A percentile compares a stretch with the other conserved stretches of the same genome.
These are phyloP conservation scores for Magallana ariakensis DNA, from an alignment of 1,140 invertebrate genomes.

Conservation along the genomic window DNA sequence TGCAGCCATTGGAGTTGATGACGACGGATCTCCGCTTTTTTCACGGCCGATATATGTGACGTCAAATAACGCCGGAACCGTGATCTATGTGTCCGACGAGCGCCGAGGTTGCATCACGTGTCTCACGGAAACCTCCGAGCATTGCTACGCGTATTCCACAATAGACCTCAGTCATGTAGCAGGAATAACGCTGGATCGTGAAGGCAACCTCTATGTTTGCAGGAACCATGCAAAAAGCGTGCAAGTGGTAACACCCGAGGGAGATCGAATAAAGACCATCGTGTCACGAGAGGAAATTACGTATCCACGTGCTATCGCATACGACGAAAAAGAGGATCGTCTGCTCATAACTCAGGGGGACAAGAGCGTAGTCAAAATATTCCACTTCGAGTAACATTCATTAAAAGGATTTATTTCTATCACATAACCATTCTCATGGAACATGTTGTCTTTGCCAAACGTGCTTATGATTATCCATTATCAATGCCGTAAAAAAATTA, in stretches of 20 bases:
- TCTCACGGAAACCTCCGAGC: constrained; percentile 47
- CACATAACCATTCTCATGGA: too few species aligned
- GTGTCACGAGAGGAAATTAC: constrained; percentile 51
- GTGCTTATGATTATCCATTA: too few species aligned
- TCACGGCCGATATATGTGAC: constrained; percentile 54
- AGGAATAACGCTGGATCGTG: constrained; percentile 46
- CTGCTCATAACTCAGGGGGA: constrained; percentile 57
- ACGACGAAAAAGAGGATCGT: constrained; percentile 51
- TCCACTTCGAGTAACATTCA: constrained; percentile 40
- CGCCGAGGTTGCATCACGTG: constrained; percentile 49
- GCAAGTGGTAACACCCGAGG: constrained; percentile 50
- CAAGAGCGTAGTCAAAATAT: constrained; percentile 49
- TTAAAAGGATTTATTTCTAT: too few species aligned
- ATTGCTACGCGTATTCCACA: constrained; percentile 48
- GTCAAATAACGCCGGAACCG: constrained; percentile 44
- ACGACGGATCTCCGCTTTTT: constrained; percentile 52
- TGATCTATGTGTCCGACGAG: constrained; percentile 54
- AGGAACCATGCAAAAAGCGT: constrained; percentile 55
- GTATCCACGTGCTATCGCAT: constrained; percentile 54
- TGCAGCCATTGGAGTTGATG: constrained; percentile 48
- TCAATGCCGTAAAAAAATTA: too few species aligned
- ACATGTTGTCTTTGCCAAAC: too few species aligned
- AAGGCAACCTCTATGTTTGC: constrained; percentile 55
- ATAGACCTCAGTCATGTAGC: constrained; percentile 53
- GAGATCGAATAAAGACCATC: constrained; percentile 49